phyloP scores from a whole-genome alignment of 2,888 invertebrate species.

The Heliothis peltigera region DNA sequence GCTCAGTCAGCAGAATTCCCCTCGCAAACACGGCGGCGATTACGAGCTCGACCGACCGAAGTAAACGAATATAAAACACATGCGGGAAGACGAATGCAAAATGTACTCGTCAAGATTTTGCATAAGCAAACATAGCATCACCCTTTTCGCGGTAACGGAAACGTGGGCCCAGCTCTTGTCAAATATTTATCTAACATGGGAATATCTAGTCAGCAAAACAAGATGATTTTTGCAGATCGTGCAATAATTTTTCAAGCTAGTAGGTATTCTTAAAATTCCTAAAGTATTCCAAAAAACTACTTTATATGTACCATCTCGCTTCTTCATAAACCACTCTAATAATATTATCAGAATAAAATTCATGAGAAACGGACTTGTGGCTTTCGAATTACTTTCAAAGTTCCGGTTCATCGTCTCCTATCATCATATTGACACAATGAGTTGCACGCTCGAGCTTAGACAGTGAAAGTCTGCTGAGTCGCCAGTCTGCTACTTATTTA shows the following conservation, averaged over 20 bases:
- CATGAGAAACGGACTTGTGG: slow-evolving; percentile 34
- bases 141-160: slow-evolving; percentile 71
- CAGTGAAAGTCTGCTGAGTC: slow-evolving; percentile 69
- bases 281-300: slow-evolving; percentile 1
- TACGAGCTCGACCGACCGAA: slow-evolving; percentile 87
- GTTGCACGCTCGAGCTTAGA: slow-evolving; percentile 53
- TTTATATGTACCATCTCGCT: slow-evolving; percentile 10
- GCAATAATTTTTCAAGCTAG: too few species aligned
- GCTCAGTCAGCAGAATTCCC: slow-evolving; percentile 87
- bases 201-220: slow-evolving; percentile 9
- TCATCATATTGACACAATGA: slow-evolving; percentile 63
- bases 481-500: slow-evolving; percentile 67
- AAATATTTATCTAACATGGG: slow-evolving; percentile 60
- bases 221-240: too few species aligned
- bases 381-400: slow-evolving; percentile 57
- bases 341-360: slow-evolving; percentile 32
- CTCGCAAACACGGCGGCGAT: slow-evolving; percentile 89
- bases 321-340: slow-evolving; percentile 23
- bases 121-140: slow-evolving; percentile 87
- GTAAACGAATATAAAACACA: slow-evolving; percentile 90
- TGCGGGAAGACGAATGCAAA: slow-evolving; percentile 89
- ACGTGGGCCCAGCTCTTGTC: slow-evolving; percentile 49
- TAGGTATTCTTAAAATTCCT: neutral
- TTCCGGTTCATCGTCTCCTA: slow-evolving; percentile 58
- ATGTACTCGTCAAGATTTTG: slow-evolving; percentile 88